Evolutionary conservation across 1,140 invertebrate species (phyloP).

Genomic region (Octopus sinensis): DNA sequence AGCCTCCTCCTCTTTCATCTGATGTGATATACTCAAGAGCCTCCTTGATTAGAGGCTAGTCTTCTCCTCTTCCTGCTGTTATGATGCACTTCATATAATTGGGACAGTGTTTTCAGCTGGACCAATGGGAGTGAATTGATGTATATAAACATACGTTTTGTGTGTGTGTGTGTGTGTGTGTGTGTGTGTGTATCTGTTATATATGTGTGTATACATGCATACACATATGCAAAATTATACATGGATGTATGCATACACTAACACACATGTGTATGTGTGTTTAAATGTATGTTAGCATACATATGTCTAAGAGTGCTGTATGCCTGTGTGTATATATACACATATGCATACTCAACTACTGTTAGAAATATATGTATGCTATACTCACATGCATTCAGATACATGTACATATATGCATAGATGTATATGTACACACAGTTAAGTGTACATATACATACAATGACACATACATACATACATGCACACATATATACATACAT

Average conservation of each 20-base stretch:
- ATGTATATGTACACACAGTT: not conserved
- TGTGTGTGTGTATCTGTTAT: not conserved
- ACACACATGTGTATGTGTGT: slow-evolving; percentile 1
- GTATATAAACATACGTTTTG: slow-evolving; percentile 23
- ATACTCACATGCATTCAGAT: not conserved
- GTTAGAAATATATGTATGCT: not conserved
- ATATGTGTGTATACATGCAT: not conserved
- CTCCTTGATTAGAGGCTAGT: too few species aligned
- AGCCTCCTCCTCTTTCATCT: too few species aligned
- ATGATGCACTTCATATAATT: too few species aligned
- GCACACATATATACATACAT: not conserved
- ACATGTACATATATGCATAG: not conserved
- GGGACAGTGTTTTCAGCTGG: not conserved
- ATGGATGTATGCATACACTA: slow-evolving; percentile 4
- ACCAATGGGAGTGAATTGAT: slow-evolving; percentile 18
- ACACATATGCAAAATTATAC: slow-evolving; percentile 14
- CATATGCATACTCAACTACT: not conserved
- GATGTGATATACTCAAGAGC: too few species aligned
- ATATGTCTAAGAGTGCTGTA: not conserved
- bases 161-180: slow-evolving; percentile 20
- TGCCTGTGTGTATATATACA: not conserved
- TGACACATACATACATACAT: not conserved
- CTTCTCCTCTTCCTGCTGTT: too few species aligned
- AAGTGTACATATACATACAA: not conserved
- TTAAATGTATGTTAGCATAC: not conserved